Base-by-base conservation (phyloP, 2,888 invertebrate species). In the Chaitophorus viminalis region DNA sequence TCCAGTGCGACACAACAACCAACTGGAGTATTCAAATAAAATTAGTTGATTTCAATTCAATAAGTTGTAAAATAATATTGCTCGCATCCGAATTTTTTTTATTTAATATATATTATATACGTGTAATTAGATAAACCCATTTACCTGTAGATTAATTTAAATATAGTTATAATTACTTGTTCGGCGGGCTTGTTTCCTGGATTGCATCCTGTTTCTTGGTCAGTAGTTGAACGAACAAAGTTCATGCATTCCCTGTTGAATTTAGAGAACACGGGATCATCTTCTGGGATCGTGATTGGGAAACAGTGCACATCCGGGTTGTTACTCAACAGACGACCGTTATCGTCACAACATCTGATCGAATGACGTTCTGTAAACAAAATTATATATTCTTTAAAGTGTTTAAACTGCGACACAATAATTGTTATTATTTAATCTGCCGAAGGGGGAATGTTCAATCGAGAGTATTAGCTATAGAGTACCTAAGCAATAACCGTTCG, bases 121-220 rank as follows among this genome's bases (percentile, higher is more conserved):
- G 14, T 14, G 11, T 14, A 46, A 11, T 14, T 46, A 46, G 14
- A 46, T 46, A 46, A 11, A 46, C 46, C 14, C 14, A 46, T 46
- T 2, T 46, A 39, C 4, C 4, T 39, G 8, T 9, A 46, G 0
- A 46, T 46, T 14, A 14, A 75, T 39, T 75, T 1, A 54, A 79
- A 36, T 65, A 46, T 18, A 60, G 31, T 39, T 91, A 11, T 68
- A 68, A 91, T 74, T 91, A 95, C 95, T 92, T 95, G 95, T 92
- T 95, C 94, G 82, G 95, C 95, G 17, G 95, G 94, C 89, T 93
- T 93, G 84, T 92, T 92, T 11, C 93, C 93, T 46, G 93, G 92
- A 5, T 94, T 93, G 90, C 95, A 95, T 81, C 94, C 93, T 88
- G 94, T 93, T 89, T 94, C 94, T 84, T 94, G 93, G 82, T 95